phyloP scores from a whole-genome alignment of 2,888 invertebrate species.

The Pammene aurita region DNA sequence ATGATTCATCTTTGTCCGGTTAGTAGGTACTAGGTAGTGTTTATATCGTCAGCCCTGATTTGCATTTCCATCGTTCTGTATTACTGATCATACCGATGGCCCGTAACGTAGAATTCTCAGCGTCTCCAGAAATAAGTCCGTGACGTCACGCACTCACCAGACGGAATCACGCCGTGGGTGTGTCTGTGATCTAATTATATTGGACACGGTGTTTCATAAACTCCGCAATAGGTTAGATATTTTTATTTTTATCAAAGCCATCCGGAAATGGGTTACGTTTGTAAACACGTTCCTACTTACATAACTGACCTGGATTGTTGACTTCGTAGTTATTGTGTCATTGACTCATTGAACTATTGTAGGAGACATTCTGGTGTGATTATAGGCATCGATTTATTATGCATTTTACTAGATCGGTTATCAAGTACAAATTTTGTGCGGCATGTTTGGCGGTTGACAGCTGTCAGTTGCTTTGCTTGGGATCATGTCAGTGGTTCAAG shows the following conservation, averaged over 20 bases:
- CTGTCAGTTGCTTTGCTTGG: no score
- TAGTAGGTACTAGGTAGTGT: not conserved
- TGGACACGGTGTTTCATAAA: constrained; percentile 54
- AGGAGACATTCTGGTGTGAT: not conserved
- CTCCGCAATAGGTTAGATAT: constrained; percentile 60
- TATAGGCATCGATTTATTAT: no score
- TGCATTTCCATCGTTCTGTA: constrained; percentile 23
- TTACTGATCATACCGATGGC: constrained; percentile 4
- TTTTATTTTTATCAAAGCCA: constrained; percentile 19
- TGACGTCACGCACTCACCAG: constrained; percentile 56
- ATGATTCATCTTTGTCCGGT: constrained; percentile 29
- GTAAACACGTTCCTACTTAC: constrained; percentile 12
- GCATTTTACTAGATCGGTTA: no score
- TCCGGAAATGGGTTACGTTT: constrained; percentile 17
- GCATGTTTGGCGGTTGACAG: no score
- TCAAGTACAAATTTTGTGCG: no score
- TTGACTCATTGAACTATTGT: constrained; percentile 23
- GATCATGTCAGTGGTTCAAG: no score
- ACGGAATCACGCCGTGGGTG: constrained; percentile 61
- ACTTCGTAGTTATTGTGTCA: constrained; percentile 18
- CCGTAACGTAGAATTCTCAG: constrained; percentile 33
- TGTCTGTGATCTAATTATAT: constrained; percentile 65
- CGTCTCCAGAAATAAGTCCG: constrained; percentile 49
- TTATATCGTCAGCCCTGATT: constrained; percentile 37
- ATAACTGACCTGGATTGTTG: constrained; percentile 27